Conservation (phyloP, 2,113 vertebrate species). For the Dromas ardeola region DNA sequence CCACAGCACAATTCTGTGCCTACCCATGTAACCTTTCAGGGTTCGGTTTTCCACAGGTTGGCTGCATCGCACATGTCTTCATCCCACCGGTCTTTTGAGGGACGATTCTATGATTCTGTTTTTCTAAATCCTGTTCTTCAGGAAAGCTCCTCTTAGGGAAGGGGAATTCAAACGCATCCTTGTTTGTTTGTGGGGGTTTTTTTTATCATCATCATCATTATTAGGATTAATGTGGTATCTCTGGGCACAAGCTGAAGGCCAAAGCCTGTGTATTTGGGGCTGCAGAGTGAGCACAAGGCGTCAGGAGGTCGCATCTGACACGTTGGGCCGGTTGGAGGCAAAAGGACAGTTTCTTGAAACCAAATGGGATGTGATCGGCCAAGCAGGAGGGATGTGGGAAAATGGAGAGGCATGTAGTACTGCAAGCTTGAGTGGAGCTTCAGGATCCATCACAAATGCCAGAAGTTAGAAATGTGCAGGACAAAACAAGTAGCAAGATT, state of each 20-base stretch:
- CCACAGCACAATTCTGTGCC: too few species aligned
- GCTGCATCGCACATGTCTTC: too few species aligned
- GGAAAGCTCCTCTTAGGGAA: background rate
- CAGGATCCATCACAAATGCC: background rate
- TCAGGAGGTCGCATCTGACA: fast-evolving
- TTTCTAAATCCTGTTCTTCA: fast-evolving
- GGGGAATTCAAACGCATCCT: fast-evolving
- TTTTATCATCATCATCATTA: background rate
- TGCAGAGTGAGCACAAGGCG: fast-evolving
- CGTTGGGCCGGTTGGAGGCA: fast-evolving
- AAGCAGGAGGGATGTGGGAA: background rate
- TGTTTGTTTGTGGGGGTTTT: too few species aligned
- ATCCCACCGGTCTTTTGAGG: too few species aligned
- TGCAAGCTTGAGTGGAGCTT: background rate
- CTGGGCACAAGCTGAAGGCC: background rate
- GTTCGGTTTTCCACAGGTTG: too few species aligned
- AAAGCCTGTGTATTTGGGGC: fast-evolving
- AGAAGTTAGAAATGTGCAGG: background rate
- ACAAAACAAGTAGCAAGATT: background rate
- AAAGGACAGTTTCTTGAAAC: too few species aligned
- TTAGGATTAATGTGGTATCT: too few species aligned
- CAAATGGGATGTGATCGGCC: fast-evolving
- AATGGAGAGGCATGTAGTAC: fast-evolving
- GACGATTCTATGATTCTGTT: background rate
- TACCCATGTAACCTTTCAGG: too few species aligned